Conservation (phyloP, 2,113 vertebrate species). For the Equus przewalskii region DNA sequence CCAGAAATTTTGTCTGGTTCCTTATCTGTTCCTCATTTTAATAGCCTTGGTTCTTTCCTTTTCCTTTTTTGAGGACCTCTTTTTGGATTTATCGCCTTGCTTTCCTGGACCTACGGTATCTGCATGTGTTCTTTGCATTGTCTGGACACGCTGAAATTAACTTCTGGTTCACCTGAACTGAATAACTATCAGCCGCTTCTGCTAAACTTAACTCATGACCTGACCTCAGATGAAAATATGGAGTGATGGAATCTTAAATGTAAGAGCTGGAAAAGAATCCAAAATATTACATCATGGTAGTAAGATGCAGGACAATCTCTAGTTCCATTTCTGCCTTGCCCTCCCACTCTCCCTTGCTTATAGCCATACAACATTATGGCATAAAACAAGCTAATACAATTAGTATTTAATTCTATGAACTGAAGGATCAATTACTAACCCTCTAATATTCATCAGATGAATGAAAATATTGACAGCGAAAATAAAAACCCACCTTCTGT, state of each 20-base stretch:
- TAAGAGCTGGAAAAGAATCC: background rate
- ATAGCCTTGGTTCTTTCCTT: background rate
- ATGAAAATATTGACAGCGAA: conserved; percentile 30
- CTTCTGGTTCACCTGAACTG: background rate
- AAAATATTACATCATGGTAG: background rate
- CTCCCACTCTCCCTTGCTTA: background rate
- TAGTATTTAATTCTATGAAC: background rate
- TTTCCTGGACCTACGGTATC: background rate
- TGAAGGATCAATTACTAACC: background rate
- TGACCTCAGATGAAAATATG: background rate
- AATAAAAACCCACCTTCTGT: background rate
- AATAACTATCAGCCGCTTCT: background rate
- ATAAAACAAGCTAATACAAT: background rate
- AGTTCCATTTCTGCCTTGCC: background rate
- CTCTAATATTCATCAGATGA: background rate
- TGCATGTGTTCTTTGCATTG: background rate
- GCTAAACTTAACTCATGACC: background rate
- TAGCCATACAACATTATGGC: background rate
- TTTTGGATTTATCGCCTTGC: background rate
- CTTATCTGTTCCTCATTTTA: background rate
- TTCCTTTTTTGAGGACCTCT: background rate
- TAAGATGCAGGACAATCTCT: background rate
- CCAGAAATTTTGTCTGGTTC: background rate
- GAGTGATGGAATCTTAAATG: background rate
- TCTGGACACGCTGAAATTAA: background rate